Evolutionary conservation across 2,797 vertebrate species (phyloP).

Genomic region (Xyrichtys novacula): DNA sequence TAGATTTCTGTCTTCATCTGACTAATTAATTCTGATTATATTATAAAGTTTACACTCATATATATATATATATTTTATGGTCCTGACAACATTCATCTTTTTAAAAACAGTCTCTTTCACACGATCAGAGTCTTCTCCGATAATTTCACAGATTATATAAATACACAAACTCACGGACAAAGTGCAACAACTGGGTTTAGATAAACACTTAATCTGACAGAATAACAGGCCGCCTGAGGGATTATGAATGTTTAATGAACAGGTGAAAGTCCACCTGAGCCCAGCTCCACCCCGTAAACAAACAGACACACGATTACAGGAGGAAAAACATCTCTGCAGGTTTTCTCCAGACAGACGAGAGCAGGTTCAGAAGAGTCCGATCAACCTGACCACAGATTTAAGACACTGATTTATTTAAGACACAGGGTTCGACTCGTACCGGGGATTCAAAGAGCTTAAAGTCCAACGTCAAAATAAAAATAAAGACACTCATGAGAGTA

Average conservation of each 20-base stretch:
- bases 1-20: too few relatives aligned
- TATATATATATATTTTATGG: too few relatives aligned
- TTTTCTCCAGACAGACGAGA: neutral
- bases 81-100: neutral
- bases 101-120: neutral
- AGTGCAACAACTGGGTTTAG: neutral
- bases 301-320: neutral
- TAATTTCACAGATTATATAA: neutral
- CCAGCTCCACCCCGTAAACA: slow-evolving; percentile 10
- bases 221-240: neutral
- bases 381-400: too few relatives aligned
- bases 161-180: neutral
- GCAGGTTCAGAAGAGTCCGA: too few relatives aligned
- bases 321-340: neutral
- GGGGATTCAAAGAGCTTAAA: too few relatives aligned
- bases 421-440: too few relatives aligned
- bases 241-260: neutral
- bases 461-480: too few relatives aligned
- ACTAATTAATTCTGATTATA: too few relatives aligned
- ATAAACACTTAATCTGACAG: neutral
- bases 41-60: too few relatives aligned
- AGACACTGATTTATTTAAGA: too few relatives aligned
- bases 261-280: slow-evolving; percentile 38
- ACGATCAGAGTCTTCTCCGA: too few relatives aligned
- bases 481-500: too few relatives aligned